Conservation (phyloP, 2,888 invertebrate species). For the Cantharis rustica region DNA sequence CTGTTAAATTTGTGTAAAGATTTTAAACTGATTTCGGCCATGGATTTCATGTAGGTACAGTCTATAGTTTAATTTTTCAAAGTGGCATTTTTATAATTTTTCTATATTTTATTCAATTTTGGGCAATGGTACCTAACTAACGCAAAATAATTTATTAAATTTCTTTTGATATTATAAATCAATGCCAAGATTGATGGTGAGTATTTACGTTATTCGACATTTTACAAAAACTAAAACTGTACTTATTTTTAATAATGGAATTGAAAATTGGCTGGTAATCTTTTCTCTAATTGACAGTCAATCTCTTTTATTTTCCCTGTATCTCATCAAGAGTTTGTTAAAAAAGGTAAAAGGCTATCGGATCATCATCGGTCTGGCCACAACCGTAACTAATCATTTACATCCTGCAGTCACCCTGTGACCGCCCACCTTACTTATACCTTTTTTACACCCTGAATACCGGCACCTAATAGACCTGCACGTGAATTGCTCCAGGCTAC, state of each 20-base stretch:
- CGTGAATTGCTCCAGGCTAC: slow-evolving; percentile 54
- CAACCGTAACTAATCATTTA: slow-evolving; percentile 52
- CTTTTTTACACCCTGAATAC: slow-evolving; percentile 50
- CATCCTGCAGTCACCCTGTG: slow-evolving; percentile 49
- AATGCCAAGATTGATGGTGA: not conserved
- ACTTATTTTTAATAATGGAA: not conserved
- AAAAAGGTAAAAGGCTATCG: slow-evolving; percentile 25
- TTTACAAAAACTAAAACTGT: not conserved
- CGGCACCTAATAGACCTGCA: slow-evolving; percentile 45
- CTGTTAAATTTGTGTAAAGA: not conserved
- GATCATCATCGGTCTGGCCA: slow-evolving; percentile 32
- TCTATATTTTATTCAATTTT: not conserved
- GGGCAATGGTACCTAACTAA: no score
- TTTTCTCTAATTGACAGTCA: not conserved
- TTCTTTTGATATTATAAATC: not conserved
- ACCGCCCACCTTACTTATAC: slow-evolving; percentile 49
- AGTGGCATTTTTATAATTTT: not conserved
- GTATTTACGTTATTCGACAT: not conserved
- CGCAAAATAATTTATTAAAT: no score
- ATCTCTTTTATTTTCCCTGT: slow-evolving; percentile 21
- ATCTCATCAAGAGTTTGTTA: slow-evolving; percentile 24
- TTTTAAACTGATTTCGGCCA: not conserved
- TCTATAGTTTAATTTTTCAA: not conserved
- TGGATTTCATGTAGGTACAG: not conserved
- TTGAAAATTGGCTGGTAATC: not conserved